Evolutionary conservation across 1,140 invertebrate species (phyloP), one percentile per base, ranked within the genome.

Genomic region (Anthonomus grandis): DNA sequence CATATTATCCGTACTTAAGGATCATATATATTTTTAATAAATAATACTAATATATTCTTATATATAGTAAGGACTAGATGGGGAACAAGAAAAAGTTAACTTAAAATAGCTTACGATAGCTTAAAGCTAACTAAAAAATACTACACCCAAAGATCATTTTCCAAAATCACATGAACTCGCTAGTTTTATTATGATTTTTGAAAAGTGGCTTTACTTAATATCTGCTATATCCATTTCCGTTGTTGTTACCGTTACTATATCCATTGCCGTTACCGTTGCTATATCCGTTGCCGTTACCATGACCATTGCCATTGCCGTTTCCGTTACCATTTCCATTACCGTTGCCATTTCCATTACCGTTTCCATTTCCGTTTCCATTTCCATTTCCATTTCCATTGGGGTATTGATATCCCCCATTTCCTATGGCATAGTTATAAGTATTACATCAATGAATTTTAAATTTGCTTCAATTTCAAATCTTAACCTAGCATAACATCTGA

Each of bases 361-460:
- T 60, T 4, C 50, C 57, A 38, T 51, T 50, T 15, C 48, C 48
- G 37, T 59, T 54, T 17, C 51, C 58, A 44, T 64, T 56, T 22
- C 68, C 62, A 46, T 65, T 61, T 15, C 70, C 71, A 45, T 67
- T 64, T 0, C 70, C 70, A 13, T 62, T 59, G 2, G n/a, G n/a
- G n/a, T 45, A 45, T 45, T 45, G n/a, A 17, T 47, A 47, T 18
- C 45, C 45, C 13, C 45, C 45, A 17, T 45, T 45, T 23, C 42
- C 42, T 45, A 45, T 21, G 54, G 49, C 44, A 53, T 36, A 54
- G 18, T 18, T n/a, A 18, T 13, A n/a, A n/a, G 2, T n/a, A 3
- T 13, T 19, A 46, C 22, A 17, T 42, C 27, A 13, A 37, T 10
- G 38, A n/a, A 39, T 22, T 46, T 47, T 54, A 47, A 21, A 15